phyloP scores from a whole-genome alignment of 2,797 vertebrate species.

The Cryptoblepharus egeriae region DNA sequence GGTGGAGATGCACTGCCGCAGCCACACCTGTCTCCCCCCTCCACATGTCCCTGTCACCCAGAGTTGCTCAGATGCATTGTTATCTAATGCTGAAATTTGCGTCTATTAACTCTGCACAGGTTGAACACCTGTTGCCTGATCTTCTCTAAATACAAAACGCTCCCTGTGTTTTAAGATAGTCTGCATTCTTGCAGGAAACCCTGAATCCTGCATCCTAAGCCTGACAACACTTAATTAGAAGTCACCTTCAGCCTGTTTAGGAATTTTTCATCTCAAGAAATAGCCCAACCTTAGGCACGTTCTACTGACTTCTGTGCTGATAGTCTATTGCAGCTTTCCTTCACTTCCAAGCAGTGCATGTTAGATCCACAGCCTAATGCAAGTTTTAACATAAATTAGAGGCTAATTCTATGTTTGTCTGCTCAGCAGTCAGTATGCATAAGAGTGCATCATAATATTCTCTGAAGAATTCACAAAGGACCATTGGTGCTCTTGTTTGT shows the following conservation, averaged over 20 bases:
- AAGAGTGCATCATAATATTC: too few relatives aligned
- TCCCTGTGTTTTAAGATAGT: not conserved
- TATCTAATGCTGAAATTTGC: not conserved
- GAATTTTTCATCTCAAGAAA: not conserved
- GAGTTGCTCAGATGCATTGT: not conserved
- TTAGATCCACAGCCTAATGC: not conserved
- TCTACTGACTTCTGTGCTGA: too few relatives aligned
- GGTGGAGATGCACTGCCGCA: too few relatives aligned
- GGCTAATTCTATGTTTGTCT: too few relatives aligned
- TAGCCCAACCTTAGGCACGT: too few relatives aligned
- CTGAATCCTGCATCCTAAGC: not conserved
- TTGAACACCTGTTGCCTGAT: not conserved
- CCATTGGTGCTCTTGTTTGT: not conserved
- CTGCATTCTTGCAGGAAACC: not conserved
- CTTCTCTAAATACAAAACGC: not conserved
- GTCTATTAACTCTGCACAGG: too few relatives aligned
- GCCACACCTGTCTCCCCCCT: too few relatives aligned
- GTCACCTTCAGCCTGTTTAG: not conserved
- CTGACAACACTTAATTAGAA: not conserved
- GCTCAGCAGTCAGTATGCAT: too few relatives aligned
- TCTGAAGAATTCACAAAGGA: not conserved
- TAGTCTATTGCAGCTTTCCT: not conserved
- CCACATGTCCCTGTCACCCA: too few relatives aligned
- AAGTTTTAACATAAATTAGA: too few relatives aligned
- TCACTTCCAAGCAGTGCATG: not conserved